A percentile compares a stretch with the other conserved stretches of the same genome.
phyloP scores from a whole-genome alignment of 2,888 invertebrate genomes.

The Steromphala cineraria region DNA sequence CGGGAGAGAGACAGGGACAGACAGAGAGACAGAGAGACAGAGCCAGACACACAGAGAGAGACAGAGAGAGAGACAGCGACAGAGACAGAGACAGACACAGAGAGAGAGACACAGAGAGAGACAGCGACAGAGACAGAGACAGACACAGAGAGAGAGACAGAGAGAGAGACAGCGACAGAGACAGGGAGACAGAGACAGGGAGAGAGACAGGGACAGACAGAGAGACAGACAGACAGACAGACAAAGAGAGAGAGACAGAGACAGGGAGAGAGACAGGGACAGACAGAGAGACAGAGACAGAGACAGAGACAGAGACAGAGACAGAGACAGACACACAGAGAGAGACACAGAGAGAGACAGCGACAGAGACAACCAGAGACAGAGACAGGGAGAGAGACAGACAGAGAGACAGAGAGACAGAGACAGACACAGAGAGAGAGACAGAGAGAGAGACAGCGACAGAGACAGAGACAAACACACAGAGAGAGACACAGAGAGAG shows the following conservation, averaged over 20 bases:
- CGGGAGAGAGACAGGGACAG: not conserved
- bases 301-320: not conserved
- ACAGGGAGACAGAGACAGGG: conserved; percentile 2
- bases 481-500: too few relatives aligned
- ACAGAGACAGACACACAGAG: too few relatives aligned
- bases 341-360: too few relatives aligned
- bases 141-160: conserved; percentile 6
- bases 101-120: not conserved
- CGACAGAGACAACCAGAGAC: too few relatives aligned
- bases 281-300: not conserved
- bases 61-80: not conserved
- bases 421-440: too few relatives aligned
- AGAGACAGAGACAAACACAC: too few relatives aligned
- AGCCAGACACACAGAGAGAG: not conserved
- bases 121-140: not conserved
- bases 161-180: conserved; percentile 7
- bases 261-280: not conserved
- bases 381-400: too few relatives aligned
- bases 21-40: not conserved
- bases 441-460: too few relatives aligned
- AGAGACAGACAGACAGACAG: too few relatives aligned
- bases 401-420: too few relatives aligned
- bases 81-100: not conserved
- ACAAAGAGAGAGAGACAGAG: not conserved
- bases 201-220: not conserved